Base-by-base conservation (phyloP, 2,888 invertebrate genomes). In the Amphiduros pacificus region DNA sequence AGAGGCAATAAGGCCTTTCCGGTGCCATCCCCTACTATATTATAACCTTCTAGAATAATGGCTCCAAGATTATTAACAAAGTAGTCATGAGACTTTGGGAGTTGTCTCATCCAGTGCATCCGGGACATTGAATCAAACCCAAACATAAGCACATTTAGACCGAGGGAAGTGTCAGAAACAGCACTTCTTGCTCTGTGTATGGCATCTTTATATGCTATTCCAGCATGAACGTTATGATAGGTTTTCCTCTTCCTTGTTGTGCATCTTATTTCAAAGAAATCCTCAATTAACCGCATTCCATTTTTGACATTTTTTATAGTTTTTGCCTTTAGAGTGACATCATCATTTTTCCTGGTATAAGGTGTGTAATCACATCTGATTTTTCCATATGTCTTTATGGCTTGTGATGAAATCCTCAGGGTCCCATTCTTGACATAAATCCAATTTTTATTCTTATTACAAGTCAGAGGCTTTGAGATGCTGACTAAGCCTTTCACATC, bases 41-140 rank as follows among this genome's bases (percentile, higher is more conserved):
- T 60, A 29, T 49, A 64, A 20, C 64, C 64, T 53, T 68, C 58
- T 27, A 64, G 20, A 2, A 68, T 48, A 2, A 72, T 56, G 2
- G 74, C 76, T 14, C 71, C 71, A 14, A 79, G 67, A 5, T 44
- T 49, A 14, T 73, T 60, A 1, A 70, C 64, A 56, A 78, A 75
- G 62, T 74, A 77, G 14, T 70, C 62, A 53, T 74, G 66, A 22
- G 75, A 67, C 53, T 72, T 70, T 1, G 77, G 77, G 29, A 78
- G 56, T 27, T 71, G 68, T 14, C 78, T 65, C 31, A 74, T 64
- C 71, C 75, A 77, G 24, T 5, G 71, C 82, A 92, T 90, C 54
- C 89, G 87, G 0, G 94, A 92, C 0, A 95, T 82, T 0, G 95
- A 94, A 82, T 96, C 95, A 73, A 92, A 91, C 0, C 93, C 94